A percentile compares a stretch with the other conserved stretches of the same genome.
These are phyloP conservation scores for Hypolimnas misippus DNA, from an alignment of 2,888 invertebrate genomes.

Conservation along the genomic window DNA sequence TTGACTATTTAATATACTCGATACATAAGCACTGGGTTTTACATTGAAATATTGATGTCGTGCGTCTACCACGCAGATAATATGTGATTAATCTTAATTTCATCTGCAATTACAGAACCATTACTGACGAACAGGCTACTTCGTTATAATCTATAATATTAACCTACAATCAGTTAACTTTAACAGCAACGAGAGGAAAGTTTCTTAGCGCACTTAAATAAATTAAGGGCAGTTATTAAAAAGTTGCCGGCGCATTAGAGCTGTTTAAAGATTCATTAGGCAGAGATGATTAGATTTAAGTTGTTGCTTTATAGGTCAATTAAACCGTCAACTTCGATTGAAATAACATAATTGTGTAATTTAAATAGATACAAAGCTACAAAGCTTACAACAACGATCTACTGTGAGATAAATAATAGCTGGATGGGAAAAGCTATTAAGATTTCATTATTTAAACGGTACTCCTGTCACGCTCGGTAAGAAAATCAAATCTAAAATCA, in stretches of 20 bases:
- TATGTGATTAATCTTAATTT: slow-evolving; percentile 47
- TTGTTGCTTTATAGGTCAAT: neutral
- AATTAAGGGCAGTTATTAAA: slow-evolving; percentile 68
- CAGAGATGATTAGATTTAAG: neutral
- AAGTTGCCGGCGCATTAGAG: slow-evolving; percentile 50
- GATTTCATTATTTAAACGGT: neutral
- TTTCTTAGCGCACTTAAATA: slow-evolving; percentile 68
- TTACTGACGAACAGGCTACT: slow-evolving; percentile 49
- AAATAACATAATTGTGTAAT: neutral
- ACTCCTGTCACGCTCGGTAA: slow-evolving; percentile 36
- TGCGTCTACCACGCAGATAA: slow-evolving; percentile 35
- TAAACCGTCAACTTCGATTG: neutral
- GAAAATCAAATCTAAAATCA: slow-evolving; percentile 47
- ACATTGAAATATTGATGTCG: neutral
- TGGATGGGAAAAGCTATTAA: neutral
- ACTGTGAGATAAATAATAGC: neutral
- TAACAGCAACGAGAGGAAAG: slow-evolving; percentile 63
- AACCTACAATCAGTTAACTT: slow-evolving; percentile 69
- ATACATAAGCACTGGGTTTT: neutral
- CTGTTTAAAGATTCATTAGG: slow-evolving; percentile 50
- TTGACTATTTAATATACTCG: slow-evolving; percentile 13
- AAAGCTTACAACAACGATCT: neutral
- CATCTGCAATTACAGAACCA: slow-evolving; percentile 46
- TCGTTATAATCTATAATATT: slow-evolving; percentile 60
- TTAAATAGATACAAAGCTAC: neutral